Percentiles rank a stretch among this genome's conserved stretches.
Evolutionary conservation across 1,140 invertebrate genomes (phyloP).

Genomic region (Danaus plexippus): DNA sequence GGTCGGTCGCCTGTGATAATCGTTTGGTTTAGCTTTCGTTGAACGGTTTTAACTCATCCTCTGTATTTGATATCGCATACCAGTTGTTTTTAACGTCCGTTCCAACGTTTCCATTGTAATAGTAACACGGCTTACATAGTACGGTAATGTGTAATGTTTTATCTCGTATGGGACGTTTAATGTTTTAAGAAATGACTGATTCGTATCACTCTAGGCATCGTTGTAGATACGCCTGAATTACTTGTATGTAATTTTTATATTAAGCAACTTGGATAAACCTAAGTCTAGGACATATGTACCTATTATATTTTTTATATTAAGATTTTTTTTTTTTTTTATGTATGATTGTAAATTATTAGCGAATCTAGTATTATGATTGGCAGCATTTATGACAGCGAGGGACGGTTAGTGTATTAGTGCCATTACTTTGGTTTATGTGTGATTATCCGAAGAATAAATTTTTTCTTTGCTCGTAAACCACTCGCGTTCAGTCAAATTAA

Average conservation of each 20-base stretch:
- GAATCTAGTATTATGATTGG: constrained; percentile 30
- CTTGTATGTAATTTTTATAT: constrained; percentile 52
- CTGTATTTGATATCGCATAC: too few species aligned
- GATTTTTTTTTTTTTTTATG: constrained; percentile 21
- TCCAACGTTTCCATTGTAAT: too few species aligned
- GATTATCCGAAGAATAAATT: constrained; percentile 14
- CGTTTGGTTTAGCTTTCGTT: too few species aligned
- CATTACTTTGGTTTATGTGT: constrained; percentile 30
- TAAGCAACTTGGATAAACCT: constrained; percentile 20
- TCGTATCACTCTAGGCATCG: constrained; percentile 56
- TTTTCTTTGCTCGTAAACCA: constrained; percentile 5
- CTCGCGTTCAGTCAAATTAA: constrained; percentile 16
- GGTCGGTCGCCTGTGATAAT: constrained; percentile 7
- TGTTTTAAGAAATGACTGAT: constrained; percentile 65
- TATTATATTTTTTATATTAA: constrained; percentile 7
- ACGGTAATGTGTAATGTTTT: too few species aligned
- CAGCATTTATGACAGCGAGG: constrained; percentile 31
- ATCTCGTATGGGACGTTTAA: constrained; percentile 7
- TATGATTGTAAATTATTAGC: constrained; percentile 32
- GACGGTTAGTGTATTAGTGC: constrained; percentile 32
- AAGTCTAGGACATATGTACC: constrained; percentile 22
- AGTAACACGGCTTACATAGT: too few species aligned
- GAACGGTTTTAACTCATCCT: too few species aligned
- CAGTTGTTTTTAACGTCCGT: too few species aligned
- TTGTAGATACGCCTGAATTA: constrained; percentile 57